These are phyloP conservation scores for Rhagologus leucostigma DNA, from an alignment of 2,113 vertebrate species.

Conservation along the genomic window DNA sequence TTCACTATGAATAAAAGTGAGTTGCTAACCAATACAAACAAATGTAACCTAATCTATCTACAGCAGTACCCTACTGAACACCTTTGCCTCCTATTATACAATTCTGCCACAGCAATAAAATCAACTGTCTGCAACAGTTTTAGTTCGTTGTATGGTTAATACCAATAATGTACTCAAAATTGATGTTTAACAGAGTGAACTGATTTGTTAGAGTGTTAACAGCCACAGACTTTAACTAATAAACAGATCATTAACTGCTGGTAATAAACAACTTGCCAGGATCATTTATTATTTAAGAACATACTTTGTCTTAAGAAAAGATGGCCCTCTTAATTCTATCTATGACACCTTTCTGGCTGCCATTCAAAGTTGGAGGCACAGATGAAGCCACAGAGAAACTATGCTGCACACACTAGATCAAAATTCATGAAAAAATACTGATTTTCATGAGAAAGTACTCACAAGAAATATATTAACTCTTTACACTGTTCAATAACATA, in stretches of 20 bases:
- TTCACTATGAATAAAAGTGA: neutral
- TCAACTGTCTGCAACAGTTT: constrained; percentile 71
- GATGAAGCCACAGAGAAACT: neutral
- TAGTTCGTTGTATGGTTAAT: constrained; percentile 67
- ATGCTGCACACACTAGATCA: neutral
- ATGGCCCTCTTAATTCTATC: neutral
- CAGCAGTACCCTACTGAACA: neutral
- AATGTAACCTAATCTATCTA: neutral
- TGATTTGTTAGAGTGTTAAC: constrained; percentile 67
- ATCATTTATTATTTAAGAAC: constrained; percentile 74
- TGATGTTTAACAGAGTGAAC: constrained; percentile 74
- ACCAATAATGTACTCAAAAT: constrained; percentile 71
- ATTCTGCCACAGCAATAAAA: constrained; percentile 39
- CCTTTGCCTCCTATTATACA: constrained; percentile 44
- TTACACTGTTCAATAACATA: neutral
- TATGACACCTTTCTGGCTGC: constrained; percentile 31
- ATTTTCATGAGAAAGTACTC: neutral
- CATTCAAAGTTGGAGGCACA: neutral
- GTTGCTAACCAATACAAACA: constrained; percentile 4
- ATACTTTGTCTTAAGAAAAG: constrained; percentile 44
- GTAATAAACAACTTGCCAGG: constrained; percentile 76
- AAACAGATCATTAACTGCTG: constrained; percentile 73
- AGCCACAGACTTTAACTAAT: constrained; percentile 70
- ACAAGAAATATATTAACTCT: neutral
- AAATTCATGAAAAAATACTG: neutral